phyloP scores from a whole-genome alignment of 2,888 invertebrate species.

The Dolichomitus sp. region DNA sequence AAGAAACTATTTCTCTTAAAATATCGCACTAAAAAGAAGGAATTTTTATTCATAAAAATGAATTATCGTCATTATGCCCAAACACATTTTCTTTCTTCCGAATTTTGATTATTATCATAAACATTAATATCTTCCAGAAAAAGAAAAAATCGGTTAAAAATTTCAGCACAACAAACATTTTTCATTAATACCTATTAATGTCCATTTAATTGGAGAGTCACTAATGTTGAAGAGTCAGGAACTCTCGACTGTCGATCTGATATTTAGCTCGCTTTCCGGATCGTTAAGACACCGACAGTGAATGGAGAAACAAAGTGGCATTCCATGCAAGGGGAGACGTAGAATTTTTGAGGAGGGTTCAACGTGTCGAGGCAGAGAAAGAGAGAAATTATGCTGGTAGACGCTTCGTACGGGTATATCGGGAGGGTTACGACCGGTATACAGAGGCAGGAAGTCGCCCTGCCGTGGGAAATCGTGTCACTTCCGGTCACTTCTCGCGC shows the following conservation, averaged over 20 bases:
- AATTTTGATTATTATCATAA: not conserved
- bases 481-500: slow-evolving; percentile 77
- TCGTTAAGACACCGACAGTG: slow-evolving; percentile 3
- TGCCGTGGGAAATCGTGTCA: slow-evolving; percentile 82
- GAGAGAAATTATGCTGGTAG: slow-evolving; percentile 21
- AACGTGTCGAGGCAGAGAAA: slow-evolving; percentile 1
- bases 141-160: not conserved
- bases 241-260: slow-evolving; percentile 18
- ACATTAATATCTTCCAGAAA: not conserved
- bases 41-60: too few relatives aligned
- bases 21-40: too few relatives aligned
- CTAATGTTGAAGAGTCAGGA: not conserved
- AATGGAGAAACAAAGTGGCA: slow-evolving; percentile 12
- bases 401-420: slow-evolving; percentile 11
- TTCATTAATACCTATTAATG: not conserved
- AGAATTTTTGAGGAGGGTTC: slow-evolving; percentile 21
- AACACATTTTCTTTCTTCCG: too few relatives aligned
- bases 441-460: slow-evolving; percentile 78
- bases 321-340: slow-evolving; percentile 18
- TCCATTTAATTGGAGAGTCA: not conserved
- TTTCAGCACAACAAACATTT: not conserved
- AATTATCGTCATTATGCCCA: too few relatives aligned
- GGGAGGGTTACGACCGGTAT: slow-evolving; percentile 51
- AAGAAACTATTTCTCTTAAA: too few relatives aligned
- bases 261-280: slow-evolving; percentile 16